These are phyloP conservation scores for Furnarius figulus DNA, from an alignment of 2,113 vertebrate genomes.

Conservation along the genomic window DNA sequence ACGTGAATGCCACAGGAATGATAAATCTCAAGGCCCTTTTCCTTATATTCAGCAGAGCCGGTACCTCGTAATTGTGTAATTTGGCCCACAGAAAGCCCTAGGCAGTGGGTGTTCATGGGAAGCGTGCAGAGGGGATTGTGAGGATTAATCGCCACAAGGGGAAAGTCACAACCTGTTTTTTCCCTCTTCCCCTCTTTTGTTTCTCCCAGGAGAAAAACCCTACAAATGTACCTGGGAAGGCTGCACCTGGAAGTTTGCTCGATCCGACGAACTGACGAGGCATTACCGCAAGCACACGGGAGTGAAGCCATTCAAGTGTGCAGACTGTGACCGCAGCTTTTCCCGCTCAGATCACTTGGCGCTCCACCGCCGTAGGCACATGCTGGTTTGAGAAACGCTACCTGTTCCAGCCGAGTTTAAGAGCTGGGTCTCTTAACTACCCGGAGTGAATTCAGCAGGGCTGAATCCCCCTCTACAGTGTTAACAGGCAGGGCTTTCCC, in stretches of 20 bases:
- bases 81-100: not conserved
- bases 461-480: conserved; percentile 80
- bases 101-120: not conserved
- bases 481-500: conserved; percentile 74
- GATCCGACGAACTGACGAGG: conserved; percentile 97
- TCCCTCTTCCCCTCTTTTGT: conserved; percentile 14
- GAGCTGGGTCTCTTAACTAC: conserved; percentile 81
- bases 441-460: conserved; percentile 80
- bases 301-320: conserved; percentile 99
- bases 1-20: not conserved
- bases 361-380: conserved; percentile 95
- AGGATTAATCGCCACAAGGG: conserved; percentile 20
- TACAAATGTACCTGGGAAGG: conserved; percentile 99
- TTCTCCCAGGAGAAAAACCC: conserved; percentile 92
- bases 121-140: not conserved
- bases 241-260: conserved; percentile 99
- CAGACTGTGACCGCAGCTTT: conserved; percentile 99
- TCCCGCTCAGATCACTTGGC: conserved; percentile 98
- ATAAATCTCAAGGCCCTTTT: conserved; percentile 26
- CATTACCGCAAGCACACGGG: conserved; percentile 99
- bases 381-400: conserved; percentile 90
- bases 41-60: conserved; percentile 6
- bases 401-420: conserved; percentile 60
- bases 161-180: conserved; percentile 35
- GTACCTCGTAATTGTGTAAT: not conserved